A percentile compares a stretch with the other conserved stretches of the same genome.
These are phyloP conservation scores for Ictidomys tridecemlineatus DNA, from an alignment of 2,113 vertebrate species.

Conservation along the genomic window DNA sequence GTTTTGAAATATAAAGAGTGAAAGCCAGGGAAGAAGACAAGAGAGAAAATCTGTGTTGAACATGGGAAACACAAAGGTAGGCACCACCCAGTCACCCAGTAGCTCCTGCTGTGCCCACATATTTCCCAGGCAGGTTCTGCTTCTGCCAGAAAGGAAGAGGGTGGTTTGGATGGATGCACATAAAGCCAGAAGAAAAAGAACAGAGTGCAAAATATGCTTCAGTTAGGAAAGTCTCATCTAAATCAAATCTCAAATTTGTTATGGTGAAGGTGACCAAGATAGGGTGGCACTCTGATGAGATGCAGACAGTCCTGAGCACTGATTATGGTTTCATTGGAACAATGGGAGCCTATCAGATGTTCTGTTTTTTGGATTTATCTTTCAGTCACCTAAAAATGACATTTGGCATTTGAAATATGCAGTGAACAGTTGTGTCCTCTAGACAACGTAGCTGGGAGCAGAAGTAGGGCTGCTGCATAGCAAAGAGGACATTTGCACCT, in stretches of 20 bases:
- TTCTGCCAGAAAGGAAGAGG: background rate
- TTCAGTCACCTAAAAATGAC: background rate
- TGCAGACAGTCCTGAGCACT: background rate
- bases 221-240: background rate
- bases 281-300: background rate
- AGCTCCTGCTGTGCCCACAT: background rate
- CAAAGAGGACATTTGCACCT: background rate
- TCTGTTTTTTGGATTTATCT: background rate
- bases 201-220: background rate
- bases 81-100: background rate
- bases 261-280: background rate
- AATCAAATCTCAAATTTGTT: background rate
- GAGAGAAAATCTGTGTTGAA: background rate
- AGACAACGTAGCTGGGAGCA: background rate
- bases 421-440: background rate
- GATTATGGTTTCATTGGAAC: background rate
- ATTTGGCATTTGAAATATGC: background rate
- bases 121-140: background rate
- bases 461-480: background rate
- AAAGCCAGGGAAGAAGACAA: slow-evolving; percentile 36
- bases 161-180: too few relatives aligned
- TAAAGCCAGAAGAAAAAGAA: background rate
- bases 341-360: background rate
- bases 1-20: slow-evolving; percentile 26
- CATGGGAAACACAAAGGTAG: background rate